phyloP scores from a whole-genome alignment of 1,140 invertebrate species.

The Caenorhabditis inopinata region DNA sequence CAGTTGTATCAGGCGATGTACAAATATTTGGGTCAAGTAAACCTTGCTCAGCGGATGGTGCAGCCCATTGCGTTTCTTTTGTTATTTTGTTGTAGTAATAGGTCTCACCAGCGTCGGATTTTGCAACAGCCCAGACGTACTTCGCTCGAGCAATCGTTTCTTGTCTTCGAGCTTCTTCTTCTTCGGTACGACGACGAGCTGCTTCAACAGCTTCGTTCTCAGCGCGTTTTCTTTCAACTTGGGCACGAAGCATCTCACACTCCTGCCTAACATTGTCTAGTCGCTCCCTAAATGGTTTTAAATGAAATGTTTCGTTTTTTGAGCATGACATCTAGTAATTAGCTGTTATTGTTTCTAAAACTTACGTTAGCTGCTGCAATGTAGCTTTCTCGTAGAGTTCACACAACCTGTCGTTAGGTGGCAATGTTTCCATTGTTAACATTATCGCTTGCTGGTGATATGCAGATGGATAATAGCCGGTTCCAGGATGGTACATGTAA shows the following conservation, averaged over 20 bases:
- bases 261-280: background rate
- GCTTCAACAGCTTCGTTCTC: background rate
- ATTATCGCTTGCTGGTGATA: background rate
- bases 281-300: background rate
- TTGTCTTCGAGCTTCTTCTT: background rate
- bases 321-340: too few species aligned
- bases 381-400: background rate
- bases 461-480: background rate
- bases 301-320: too few species aligned
- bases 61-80: constrained; percentile 1
- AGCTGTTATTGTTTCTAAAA: background rate
- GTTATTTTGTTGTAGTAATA: constrained; percentile 34
- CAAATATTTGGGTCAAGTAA: background rate
- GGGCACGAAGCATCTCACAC: background rate
- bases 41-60: background rate
- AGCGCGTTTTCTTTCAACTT: background rate
- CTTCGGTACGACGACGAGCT: background rate
- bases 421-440: background rate
- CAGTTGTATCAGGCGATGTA: too few species aligned
- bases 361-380: background rate
- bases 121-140: background rate
- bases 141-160: background rate
- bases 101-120: background rate
- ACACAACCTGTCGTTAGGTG: background rate
- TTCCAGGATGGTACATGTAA: background rate